These are phyloP conservation scores for Erythrocebus patas DNA, from an alignment of 2,113 vertebrate species.

Conservation along the genomic window DNA sequence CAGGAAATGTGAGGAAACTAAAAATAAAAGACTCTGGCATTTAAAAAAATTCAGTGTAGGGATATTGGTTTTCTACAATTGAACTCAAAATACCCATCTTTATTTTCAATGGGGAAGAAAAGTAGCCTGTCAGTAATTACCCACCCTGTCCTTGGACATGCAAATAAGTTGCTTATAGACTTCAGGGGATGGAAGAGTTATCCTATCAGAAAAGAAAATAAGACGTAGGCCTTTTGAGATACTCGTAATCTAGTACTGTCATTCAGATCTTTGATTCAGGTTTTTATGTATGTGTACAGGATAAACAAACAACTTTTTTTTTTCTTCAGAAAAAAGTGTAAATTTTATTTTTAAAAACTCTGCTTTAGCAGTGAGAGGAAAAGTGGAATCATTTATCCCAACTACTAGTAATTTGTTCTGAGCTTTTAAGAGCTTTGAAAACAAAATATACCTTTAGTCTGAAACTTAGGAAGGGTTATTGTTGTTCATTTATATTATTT, in stretches of 20 bases:
- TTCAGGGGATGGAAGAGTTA: background rate
- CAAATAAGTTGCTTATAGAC: background rate
- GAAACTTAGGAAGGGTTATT: constrained; percentile 21
- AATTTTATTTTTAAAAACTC: background rate
- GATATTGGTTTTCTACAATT: background rate
- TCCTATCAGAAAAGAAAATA: background rate
- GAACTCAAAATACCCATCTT: constrained; percentile 35
- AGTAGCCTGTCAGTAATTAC: background rate
- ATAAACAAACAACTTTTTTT: background rate
- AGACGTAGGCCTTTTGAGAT: background rate
- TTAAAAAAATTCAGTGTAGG: background rate
- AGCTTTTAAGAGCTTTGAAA: constrained; percentile 33
- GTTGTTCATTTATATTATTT: constrained; percentile 21
- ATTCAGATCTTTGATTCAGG: background rate
- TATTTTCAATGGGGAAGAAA: background rate
- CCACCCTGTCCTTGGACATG: background rate
- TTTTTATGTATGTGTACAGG: background rate
- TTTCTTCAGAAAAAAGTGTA: background rate
- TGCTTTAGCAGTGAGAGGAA: background rate
- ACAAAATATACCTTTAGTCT: background rate
- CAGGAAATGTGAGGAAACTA: background rate
- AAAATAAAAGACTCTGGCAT: constrained; percentile 21
- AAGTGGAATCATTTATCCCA: background rate
- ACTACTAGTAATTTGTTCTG: background rate
- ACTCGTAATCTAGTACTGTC: background rate